These are phyloP conservation scores for Hypanus sabinus DNA, from an alignment of 2,113 vertebrate species.

Conservation along the genomic window DNA sequence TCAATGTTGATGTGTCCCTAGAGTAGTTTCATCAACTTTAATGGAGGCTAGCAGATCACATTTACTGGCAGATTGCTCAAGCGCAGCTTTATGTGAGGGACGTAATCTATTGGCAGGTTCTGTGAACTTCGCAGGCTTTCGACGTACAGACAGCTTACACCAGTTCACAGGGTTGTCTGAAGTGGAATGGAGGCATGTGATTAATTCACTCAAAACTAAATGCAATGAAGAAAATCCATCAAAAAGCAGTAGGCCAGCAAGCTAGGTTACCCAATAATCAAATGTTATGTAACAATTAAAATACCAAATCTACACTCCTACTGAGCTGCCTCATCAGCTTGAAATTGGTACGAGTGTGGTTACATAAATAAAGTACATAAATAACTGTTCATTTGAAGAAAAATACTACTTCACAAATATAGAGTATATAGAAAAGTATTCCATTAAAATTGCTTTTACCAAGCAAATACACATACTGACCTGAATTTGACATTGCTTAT, in stretches of 20 bases:
- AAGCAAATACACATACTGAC: conserved; percentile 45
- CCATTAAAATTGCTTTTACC: neutral
- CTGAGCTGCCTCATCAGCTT: neutral
- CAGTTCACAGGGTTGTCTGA: neutral
- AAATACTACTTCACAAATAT: neutral
- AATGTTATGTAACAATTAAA: neutral
- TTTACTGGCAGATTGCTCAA: neutral
- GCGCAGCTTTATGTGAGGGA: neutral
- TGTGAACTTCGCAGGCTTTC: neutral
- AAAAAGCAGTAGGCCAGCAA: neutral
- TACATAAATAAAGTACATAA: neutral
- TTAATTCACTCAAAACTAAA: neutral
- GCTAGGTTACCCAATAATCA: neutral
- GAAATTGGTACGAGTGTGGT: neutral
- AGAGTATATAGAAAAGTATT: neutral
- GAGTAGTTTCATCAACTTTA: neutral
- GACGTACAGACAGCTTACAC: neutral
- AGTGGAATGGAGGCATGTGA: neutral
- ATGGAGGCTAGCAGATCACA: neutral
- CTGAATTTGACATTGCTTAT: conserved; percentile 56
- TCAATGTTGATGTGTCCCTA: neutral
- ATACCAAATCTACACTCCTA: neutral
- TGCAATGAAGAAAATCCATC: neutral
- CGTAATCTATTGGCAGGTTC: neutral
- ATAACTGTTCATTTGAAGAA: neutral